Conservation (phyloP, 2,888 invertebrate species). For the Eubasilissa splendida region DNA sequence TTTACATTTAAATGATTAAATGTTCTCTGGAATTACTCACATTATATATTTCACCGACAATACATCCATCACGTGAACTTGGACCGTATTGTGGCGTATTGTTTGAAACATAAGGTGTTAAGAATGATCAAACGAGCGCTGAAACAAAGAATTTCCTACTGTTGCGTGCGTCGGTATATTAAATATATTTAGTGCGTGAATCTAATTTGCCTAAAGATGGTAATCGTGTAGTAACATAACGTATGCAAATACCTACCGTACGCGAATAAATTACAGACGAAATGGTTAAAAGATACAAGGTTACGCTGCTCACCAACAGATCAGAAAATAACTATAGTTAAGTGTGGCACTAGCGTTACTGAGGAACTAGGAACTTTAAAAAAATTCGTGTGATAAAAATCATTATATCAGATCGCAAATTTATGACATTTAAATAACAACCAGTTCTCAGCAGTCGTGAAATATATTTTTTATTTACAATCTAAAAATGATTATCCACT, state of each 20-base stretch:
- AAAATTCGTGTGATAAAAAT: too few relatives aligned
- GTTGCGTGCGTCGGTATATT: not conserved
- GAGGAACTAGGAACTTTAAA: too few relatives aligned
- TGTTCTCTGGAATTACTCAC: not conserved
- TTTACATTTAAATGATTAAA: too few relatives aligned
- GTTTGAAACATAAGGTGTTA: not conserved
- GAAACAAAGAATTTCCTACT: constrained; percentile 5
- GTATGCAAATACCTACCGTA: not conserved
- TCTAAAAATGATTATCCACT: too few relatives aligned
- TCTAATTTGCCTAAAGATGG: constrained; percentile 7
- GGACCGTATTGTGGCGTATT: constrained; percentile 11
- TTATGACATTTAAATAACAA: too few relatives aligned
- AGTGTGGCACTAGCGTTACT: too few relatives aligned
- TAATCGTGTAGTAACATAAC: not conserved
- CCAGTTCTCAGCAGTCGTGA: too few relatives aligned
- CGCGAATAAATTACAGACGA: not conserved
- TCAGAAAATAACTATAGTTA: too few relatives aligned
- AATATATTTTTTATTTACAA: too few relatives aligned
- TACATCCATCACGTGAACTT: constrained; percentile 3
- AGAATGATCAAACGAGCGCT: constrained; percentile 2
- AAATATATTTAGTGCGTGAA: constrained; percentile 19
- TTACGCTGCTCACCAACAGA: too few relatives aligned
- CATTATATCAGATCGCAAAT: too few relatives aligned
- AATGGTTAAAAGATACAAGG: too few relatives aligned
- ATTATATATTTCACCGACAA: constrained; percentile 15